Evolutionary conservation across 1,140 invertebrate genomes (phyloP).

Genomic region (Lasaia peninsularis): DNA sequence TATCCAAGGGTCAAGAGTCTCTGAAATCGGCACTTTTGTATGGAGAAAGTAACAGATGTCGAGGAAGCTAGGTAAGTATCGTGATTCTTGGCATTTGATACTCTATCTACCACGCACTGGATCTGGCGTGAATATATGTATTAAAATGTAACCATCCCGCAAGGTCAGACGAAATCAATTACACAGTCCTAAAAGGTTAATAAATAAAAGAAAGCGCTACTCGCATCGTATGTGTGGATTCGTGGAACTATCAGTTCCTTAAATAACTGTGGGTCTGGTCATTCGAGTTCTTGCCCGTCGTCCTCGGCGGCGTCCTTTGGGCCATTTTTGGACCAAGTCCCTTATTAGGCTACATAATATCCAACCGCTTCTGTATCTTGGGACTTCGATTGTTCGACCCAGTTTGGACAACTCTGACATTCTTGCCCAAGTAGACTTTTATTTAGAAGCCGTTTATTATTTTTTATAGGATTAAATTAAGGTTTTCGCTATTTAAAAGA

Average conservation of each 20-base stretch:
- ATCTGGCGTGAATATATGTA: not conserved
- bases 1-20: no score
- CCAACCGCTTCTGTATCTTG: slow-evolving; percentile 43
- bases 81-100: no score
- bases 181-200: not conserved
- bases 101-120: no score
- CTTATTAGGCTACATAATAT: slow-evolving; percentile 66
- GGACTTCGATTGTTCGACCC: slow-evolving; percentile 58
- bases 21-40: no score
- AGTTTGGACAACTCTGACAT: slow-evolving; percentile 58
- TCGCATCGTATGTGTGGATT: slow-evolving; percentile 57
- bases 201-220: slow-evolving; percentile 38
- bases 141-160: not conserved
- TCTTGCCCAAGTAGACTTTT: slow-evolving; percentile 37
- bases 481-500: not conserved
- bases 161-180: slow-evolving; percentile 1
- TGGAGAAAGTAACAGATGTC: no score
- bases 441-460: slow-evolving; percentile 27
- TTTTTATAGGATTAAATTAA: slow-evolving; percentile 7
- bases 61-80: no score
- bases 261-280: slow-evolving; percentile 52
- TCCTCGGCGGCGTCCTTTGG: slow-evolving; percentile 70
- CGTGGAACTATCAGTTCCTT: slow-evolving; percentile 57
- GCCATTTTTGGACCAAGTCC: slow-evolving; percentile 39
- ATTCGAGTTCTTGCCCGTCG: slow-evolving; percentile 52